Evolutionary conservation across 2,113 vertebrate genomes (phyloP), one percentile per base, ranked within the genome.

Genomic region (Dipodomys spectabilis): DNA sequence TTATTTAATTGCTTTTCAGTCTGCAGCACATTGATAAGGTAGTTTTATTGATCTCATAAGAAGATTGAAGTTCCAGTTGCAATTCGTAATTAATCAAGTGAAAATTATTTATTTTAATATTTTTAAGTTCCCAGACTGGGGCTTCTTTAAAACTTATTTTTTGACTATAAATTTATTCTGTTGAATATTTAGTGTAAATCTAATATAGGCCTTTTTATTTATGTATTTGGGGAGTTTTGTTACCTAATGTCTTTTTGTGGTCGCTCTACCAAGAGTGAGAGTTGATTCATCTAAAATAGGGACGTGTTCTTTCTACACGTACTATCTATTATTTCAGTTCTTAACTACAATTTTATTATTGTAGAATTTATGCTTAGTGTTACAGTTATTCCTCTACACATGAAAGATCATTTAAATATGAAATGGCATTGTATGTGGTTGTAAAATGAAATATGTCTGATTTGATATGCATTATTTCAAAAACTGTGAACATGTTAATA

Each of bases 101-200:
- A 98, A 98, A 97, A 96, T 96, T 98, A 98, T 98, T 98, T 98
- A 98, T 98, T 98, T 98, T 98, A 97, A 96, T 96, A 97, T 90
- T 97, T 98, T 98, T 97, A 97, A 96, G 91, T 97, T 97, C 97
- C 97, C 92, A 4, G 0, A 93, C 97, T 95, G 32, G 97, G 97
- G 93, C 94, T 94, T 73, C 87, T 98, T 98, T 96, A 95, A 97
- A 96, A 92, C 85, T 98, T 98, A 94, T 98, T 97, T 98, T 39
- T 97, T 97, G 97, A 96, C 96, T 98, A 97, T 96, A 94, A 97
- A 97, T 98, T 98, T 98, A 96, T 96, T 97, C 95, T 96, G 97
- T 97, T 74, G 92, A 98, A 96, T 98, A 98, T 98, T 98, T 98
- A 98, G 96, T 53, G 83, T 97, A 97, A 98, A 96, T 97, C 97